Evolutionary conservation across 2,888 invertebrate genomes (phyloP), one percentile per base, ranked within the genome.

Genomic region (Pecten maximus): DNA sequence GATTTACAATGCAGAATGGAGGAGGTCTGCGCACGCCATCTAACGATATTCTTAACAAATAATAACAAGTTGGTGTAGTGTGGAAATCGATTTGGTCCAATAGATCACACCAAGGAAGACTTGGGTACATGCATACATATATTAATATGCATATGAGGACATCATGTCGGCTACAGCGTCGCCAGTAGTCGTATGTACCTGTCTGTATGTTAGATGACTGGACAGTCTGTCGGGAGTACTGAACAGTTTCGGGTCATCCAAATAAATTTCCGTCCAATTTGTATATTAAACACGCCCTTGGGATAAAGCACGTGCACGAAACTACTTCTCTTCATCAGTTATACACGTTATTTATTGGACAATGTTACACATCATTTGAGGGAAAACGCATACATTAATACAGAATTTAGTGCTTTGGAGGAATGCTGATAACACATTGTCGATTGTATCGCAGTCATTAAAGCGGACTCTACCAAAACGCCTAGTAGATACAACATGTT

Each of bases 61-160:
- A 12, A 28, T 48, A 48, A 48, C 88, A 40, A 88, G 28, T 48
- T 28, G 48, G 48, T 48, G 48, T 48, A 6, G 23, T 48, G 40
- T 28, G 12, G 10, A 28, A 48, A 48, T 48, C 48, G 40, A 88
- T 48, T 40, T 40, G n/a, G n/a, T 40, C 48, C 50, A 40, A 23
- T 40, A 23, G 39, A 88, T 23, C 39, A 44, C 50, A 4, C 50
- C 19, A 28, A 44, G 12, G 48, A 35, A 10, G 39, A 19, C 44
- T 50, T 88, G 10, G 15, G 50, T 88, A n/a, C 50, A 88, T 88
- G 44, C 50, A 40, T 88, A 88, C 50, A 88, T 88, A 88, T 48
- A 88, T 88, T 39, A 50, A 40, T 88, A 88, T 88, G 40, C 50
- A 88, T 88, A n/a, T 88, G 40, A 23, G 28, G 16, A 39, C 39